These are phyloP conservation scores for Haliclona indistincta DNA, from an alignment of 37 sponge, comb jelly and placozoan species.

Conservation along the genomic window DNA sequence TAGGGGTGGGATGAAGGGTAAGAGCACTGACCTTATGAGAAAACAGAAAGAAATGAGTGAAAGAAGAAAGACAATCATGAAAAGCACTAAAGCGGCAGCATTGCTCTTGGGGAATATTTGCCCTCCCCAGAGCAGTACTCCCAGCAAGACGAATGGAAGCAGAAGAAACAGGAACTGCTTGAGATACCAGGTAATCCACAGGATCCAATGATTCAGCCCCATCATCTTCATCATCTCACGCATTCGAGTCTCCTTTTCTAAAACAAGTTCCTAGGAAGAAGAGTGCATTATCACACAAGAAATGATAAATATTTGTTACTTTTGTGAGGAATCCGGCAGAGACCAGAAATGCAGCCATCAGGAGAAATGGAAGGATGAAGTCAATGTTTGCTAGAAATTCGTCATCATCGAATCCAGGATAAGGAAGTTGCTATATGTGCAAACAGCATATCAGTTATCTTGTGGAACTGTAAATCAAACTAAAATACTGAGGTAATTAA, in stretches of 20 bases:
- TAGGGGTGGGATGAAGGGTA: not conserved
- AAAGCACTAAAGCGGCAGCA: slow-evolving; percentile 11
- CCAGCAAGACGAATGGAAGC: slow-evolving; percentile 41
- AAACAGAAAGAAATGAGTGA: slow-evolving; percentile 36
- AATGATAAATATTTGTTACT: slow-evolving; percentile 1
- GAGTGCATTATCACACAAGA: not conserved
- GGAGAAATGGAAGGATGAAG: slow-evolving; percentile 58
- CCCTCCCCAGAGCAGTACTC: slow-evolving; percentile 17
- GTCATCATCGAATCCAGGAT: slow-evolving; percentile 59
- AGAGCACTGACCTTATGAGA: slow-evolving; percentile 17
- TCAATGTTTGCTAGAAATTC: slow-evolving; percentile 51
- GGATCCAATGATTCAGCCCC: slow-evolving; percentile 79
- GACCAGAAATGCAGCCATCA: slow-evolving; percentile 68
- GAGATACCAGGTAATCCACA: slow-evolving; percentile 79
- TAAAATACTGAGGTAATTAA: not conserved
- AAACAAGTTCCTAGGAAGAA: slow-evolving; percentile 55
- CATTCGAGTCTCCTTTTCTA: slow-evolving; percentile 72
- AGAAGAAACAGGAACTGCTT: slow-evolving; percentile 76
- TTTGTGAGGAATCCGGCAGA: slow-evolving; percentile 54
- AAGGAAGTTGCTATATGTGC: slow-evolving; percentile 59
- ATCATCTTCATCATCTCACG: slow-evolving; percentile 94
- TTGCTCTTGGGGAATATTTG: slow-evolving; percentile 17
- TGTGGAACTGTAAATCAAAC: not conserved
- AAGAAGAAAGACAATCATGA: slow-evolving; percentile 14
- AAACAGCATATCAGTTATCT: not conserved